Evolutionary conservation across 2,797 vertebrate genomes (phyloP).

Genomic region (Esox masquinongy): DNA sequence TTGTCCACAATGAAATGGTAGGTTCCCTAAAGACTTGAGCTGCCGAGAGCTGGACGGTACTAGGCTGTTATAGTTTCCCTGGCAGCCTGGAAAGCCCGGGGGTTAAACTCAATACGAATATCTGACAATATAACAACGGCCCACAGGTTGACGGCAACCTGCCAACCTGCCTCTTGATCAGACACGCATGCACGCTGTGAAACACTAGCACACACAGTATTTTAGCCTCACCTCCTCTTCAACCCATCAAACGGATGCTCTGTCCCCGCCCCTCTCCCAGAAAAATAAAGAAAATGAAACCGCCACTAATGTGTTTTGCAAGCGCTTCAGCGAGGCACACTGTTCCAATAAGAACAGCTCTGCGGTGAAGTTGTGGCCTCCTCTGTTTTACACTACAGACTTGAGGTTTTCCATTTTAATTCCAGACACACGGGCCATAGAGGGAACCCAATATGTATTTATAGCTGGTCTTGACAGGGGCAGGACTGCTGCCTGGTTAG

Average conservation of each 20-base stretch:
- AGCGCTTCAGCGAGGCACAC: conserved; percentile 26
- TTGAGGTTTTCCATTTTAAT: conserved; percentile 44
- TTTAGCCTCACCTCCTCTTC: neutral
- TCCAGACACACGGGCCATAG: conserved; percentile 48
- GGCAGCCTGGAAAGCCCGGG: conserved; percentile 64
- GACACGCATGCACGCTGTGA: conserved; percentile 35
- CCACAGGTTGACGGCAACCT: conserved; percentile 65
- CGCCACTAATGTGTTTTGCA: conserved; percentile 43
- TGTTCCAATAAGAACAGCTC: conserved; percentile 26
- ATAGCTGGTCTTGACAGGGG: conserved; percentile 18
- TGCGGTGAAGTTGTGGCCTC: conserved; percentile 36
- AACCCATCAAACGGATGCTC: neutral
- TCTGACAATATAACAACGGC: conserved; percentile 61
- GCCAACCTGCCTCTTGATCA: conserved; percentile 53
- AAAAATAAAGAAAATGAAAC: neutral
- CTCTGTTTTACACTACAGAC: conserved; percentile 31
- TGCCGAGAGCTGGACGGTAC: conserved; percentile 33
- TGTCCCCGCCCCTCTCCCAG: conserved; percentile 5
- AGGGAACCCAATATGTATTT: conserved; percentile 38
- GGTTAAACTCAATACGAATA: conserved; percentile 68
- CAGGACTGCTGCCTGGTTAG: conserved; percentile 18
- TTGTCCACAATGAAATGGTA: conserved; percentile 72
- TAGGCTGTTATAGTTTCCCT: neutral
- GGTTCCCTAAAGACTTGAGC: conserved; percentile 68
- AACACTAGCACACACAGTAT: conserved; percentile 26